phyloP scores from a whole-genome alignment of 2,797 vertebrate species.

The Carapus acus region DNA sequence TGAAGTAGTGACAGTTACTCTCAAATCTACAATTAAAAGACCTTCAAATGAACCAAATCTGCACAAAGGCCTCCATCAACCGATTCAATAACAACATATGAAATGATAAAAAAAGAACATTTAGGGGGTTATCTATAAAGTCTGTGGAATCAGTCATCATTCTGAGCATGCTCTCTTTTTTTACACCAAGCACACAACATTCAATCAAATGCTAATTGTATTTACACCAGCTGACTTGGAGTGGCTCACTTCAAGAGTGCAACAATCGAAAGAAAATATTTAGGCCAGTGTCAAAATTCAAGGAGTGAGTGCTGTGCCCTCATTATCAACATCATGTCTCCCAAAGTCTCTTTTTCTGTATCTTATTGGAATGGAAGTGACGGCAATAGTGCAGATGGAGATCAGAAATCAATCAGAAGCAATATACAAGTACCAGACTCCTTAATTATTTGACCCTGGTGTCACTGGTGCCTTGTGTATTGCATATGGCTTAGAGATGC shows the following conservation, averaged over 20 bases:
- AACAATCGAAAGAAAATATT: conserved; percentile 31
- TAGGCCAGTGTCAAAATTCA: conserved; percentile 30
- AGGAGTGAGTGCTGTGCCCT: conserved; percentile 18
- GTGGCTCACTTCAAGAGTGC: conserved; percentile 30
- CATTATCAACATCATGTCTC: too few species aligned
- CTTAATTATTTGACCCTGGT: conserved; percentile 31
- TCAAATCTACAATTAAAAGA: not conserved
- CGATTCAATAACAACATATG: too few species aligned
- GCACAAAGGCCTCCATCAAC: conserved; percentile 13
- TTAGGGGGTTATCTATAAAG: conserved; percentile 3
- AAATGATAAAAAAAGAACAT: too few species aligned
- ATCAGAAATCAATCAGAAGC: conserved; percentile 16
- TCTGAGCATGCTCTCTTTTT: conserved; percentile 58
- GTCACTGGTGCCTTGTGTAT: conserved; percentile 35
- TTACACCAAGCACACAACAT: conserved; percentile 50
- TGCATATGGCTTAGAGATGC: conserved; percentile 64
- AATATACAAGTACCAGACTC: conserved; percentile 28
- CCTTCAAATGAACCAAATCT: conserved; percentile 14
- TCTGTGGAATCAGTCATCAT: conserved; percentile 37
- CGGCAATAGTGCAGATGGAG: conserved; percentile 36
- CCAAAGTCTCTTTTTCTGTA: conserved; percentile 19
- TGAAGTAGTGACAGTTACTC: not conserved
- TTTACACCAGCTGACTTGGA: conserved; percentile 46
- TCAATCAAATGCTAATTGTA: conserved; percentile 41
- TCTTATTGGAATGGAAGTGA: conserved; percentile 41